Conservation (phyloP, 1,140 invertebrate species). For the Drosophila littoralis region DNA sequence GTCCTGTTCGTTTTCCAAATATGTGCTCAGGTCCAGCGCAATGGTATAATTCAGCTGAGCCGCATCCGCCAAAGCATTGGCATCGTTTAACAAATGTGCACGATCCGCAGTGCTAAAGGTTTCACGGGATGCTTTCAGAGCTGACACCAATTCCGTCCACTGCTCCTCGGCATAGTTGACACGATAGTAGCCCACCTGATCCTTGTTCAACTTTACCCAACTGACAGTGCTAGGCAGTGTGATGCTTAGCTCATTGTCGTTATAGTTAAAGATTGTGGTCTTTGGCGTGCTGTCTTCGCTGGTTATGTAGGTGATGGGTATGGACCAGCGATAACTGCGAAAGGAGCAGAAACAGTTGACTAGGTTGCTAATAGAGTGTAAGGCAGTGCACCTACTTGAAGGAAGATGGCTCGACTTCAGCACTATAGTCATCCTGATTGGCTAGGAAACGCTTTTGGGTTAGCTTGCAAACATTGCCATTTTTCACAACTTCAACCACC, state of each 20-base stretch:
- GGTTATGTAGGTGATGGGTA: conserved; percentile 92
- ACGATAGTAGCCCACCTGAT: conserved; percentile 94
- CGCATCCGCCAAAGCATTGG: conserved; percentile 91
- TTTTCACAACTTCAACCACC: conserved; percentile 88
- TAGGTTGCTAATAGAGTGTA: neutral
- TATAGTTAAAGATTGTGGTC: conserved; percentile 80
- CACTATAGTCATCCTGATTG: conserved; percentile 86
- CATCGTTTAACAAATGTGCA: conserved; percentile 93
- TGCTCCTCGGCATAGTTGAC: conserved; percentile 91
- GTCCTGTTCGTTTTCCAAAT: conserved; percentile 88
- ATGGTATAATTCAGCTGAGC: conserved; percentile 87
- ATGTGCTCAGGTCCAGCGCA: conserved; percentile 88
- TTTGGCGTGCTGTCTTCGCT: conserved; percentile 78
- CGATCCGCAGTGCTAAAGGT: conserved; percentile 90
- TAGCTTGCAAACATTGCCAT: conserved; percentile 86
- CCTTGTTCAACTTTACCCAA: conserved; percentile 95
- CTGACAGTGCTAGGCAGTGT: conserved; percentile 69
- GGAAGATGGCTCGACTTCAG: conserved; percentile 85
- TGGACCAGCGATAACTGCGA: conserved; percentile 91
- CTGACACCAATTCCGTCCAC: conserved; percentile 88
- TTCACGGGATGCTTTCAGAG: conserved; percentile 84
- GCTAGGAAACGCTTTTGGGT: conserved; percentile 90
- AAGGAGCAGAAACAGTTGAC: neutral
- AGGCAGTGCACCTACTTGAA: conserved; percentile 85
- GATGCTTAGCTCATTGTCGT: conserved; percentile 70